Evolutionary conservation across 1,140 invertebrate genomes (phyloP), one percentile per base, ranked within the genome.

Genomic region (Papilio polytes): DNA sequence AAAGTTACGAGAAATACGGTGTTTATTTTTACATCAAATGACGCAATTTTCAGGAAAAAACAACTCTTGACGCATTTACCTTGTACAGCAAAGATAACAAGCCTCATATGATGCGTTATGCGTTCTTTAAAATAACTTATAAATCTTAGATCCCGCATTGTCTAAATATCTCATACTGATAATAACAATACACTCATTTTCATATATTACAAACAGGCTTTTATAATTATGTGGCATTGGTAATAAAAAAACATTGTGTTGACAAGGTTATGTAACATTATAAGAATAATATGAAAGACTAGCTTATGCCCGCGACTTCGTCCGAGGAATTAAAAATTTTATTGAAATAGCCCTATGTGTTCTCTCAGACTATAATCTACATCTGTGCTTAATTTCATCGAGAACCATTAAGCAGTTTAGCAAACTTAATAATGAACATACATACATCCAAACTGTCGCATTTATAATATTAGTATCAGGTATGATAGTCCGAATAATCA

Each of bases 101-200:
- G 70, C n/a, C 41, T 72, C 0, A 18, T 2, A 8, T 26, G 20
- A 63, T 26, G 7, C 13, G 59, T 63, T 63, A 9, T 63, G 9
- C 59, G 2, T 26, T 63, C 59, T 9, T 63, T 63, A 63, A 26
- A 63, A 63, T 12, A 59, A 22, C 20, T 26, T 63, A 63, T 63
- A 63, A 63, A 63, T 63, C 59, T 12, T 63, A 26, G 9, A 63
- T 26, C 56, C 59, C 20, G 59, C n/a, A 63, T 63, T 63, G 59
- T 26, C 20, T 13, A 63, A 63, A 63, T n/a, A 59, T 63, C 59
- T 63, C 2, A 63, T 26, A 20, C 59, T 63, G 10, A 63, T n/a
- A 56, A n/a, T n/a, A 7, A n/a, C 18, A 6, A 15, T 56, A n/a
- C n/a, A n/a, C 2, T n/a, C 20, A 59, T 59, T 59, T 8, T 59